A percentile compares a stretch with the other conserved stretches of the same genome.
These are phyloP conservation scores for Hemicrepidius hirtus DNA, from an alignment of 2,888 invertebrate species.

Conservation along the genomic window DNA sequence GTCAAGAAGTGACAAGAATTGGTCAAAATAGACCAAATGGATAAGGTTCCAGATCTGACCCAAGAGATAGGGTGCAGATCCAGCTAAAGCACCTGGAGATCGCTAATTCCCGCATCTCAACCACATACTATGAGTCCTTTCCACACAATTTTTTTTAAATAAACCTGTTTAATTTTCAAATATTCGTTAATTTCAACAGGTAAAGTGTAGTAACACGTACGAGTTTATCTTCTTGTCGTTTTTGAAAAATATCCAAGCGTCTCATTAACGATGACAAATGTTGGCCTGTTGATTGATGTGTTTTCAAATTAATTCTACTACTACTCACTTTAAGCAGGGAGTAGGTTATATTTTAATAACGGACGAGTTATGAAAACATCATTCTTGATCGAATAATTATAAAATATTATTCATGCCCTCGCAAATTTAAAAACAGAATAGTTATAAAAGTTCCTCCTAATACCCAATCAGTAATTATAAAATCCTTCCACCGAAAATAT, in stretches of 20 bases:
- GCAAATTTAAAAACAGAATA: not conserved
- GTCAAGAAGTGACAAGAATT: too few species aligned
- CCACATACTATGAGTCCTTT: too few species aligned
- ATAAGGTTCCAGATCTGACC: too few species aligned
- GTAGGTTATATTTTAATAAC: slow-evolving; percentile 10
- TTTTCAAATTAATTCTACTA: slow-evolving; percentile 26
- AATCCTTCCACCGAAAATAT: not conserved
- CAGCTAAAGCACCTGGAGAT: too few species aligned
- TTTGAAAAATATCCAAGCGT: slow-evolving; percentile 28
- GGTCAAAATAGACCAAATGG: too few species aligned
- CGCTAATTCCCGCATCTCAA: too few species aligned
- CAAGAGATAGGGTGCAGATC: too few species aligned
- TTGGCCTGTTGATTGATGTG: slow-evolving; percentile 34
- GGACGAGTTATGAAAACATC: not conserved
- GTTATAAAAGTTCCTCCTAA: too few species aligned
- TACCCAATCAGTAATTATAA: too few species aligned
- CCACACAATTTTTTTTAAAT: too few species aligned
- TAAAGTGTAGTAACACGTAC: slow-evolving; percentile 9
- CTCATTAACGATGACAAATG: slow-evolving; percentile 44
- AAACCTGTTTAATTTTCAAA: too few species aligned
- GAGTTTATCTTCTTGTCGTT: slow-evolving; percentile 14
- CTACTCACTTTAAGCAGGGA: slow-evolving; percentile 14
- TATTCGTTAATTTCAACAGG: slow-evolving; percentile 2
- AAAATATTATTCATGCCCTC: not conserved
- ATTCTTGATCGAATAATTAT: too few species aligned